Evolutionary conservation across 2,888 invertebrate genomes (phyloP).

Genomic region (Thecocarcelia acutangulata): DNA sequence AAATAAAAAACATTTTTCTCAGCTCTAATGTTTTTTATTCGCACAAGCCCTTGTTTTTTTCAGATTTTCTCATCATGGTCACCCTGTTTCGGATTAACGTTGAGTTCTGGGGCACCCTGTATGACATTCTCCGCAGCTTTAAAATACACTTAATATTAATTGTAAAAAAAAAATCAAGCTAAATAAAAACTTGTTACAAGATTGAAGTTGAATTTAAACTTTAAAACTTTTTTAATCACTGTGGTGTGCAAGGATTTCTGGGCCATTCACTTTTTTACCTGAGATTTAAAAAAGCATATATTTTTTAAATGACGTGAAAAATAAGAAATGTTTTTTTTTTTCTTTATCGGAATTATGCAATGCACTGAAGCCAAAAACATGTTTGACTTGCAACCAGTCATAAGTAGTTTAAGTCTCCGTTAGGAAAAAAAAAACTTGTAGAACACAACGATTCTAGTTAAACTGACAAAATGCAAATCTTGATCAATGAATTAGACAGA

Average conservation of each 20-base stretch:
- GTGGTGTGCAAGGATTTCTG: slow-evolving; percentile 46
- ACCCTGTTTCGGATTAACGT: too few relatives aligned
- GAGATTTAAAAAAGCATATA: slow-evolving; percentile 29
- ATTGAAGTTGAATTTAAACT: slow-evolving; percentile 6
- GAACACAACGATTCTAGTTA: slow-evolving; percentile 44
- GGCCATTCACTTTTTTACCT: slow-evolving; percentile 56
- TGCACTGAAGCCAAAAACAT: slow-evolving; percentile 41
- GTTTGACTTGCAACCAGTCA: slow-evolving; percentile 36
- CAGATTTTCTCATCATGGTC: too few relatives aligned
- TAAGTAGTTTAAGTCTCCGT: slow-evolving; percentile 38
- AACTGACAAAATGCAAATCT: slow-evolving; percentile 61
- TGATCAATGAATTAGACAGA: slow-evolving; percentile 52
- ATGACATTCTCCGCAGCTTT: too few relatives aligned
- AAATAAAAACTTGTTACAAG: slow-evolving; percentile 22
- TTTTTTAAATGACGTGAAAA: slow-evolving; percentile 19
- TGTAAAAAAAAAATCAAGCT: neutral
- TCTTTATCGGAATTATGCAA: slow-evolving; percentile 49
- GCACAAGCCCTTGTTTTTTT: too few relatives aligned
- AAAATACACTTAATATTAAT: too few relatives aligned
- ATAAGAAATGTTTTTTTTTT: slow-evolving; percentile 26
- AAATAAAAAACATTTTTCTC: too few relatives aligned
- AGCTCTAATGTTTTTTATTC: too few relatives aligned
- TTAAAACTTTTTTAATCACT: slow-evolving; percentile 10
- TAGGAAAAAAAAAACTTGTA: slow-evolving; percentile 40
- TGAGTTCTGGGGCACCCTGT: too few relatives aligned